Evolutionary conservation across 2,888 invertebrate genomes (phyloP), one percentile per base, ranked within the genome.

Genomic region (Eumerus sabulonum): DNA sequence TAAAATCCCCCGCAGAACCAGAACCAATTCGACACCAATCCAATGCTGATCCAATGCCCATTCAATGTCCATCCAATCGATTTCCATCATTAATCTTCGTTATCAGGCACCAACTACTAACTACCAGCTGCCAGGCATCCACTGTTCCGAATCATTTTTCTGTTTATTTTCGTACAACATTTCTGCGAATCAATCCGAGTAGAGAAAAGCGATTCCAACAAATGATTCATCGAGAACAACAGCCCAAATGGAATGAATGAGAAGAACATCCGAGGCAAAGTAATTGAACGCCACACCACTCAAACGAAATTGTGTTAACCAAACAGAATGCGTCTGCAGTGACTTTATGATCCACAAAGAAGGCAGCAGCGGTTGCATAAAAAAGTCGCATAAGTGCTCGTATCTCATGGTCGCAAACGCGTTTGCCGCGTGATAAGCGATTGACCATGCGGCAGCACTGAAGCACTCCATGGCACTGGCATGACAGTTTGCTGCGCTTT

Each of bases 401-500:
- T 70, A 56, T 66, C 64, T 36, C 59, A 47, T 54, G 44, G 47
- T 42, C 27, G 35, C 40, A 13, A 36, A 35, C 19, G 40, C 50
- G 5, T 47, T 64, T 51, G 35, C 18, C 40, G 36, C 51, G 44
- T 38, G 38, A 63, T 38, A 47, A 60, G 13, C 40, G 27, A 51
- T 11, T 19, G 18, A 60, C 44, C 11, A 14, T 13, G 40, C 40
- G 13, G 7, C 13, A n/a, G 9, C 13, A 54, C 11, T 44, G 13
- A 54, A 35, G 35, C 3, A n/a, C 57, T 44, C 19, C 13, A 45
- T 38, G n/a, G 59, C 36, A 56, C 54, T 53, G 36, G 53, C 56
- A 66, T 77, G 72, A 72, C 67, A 72, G 72, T 27, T 72, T 62
- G 76, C 67, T 77, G 72, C 67, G 17, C 63, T 67, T 68, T 63